Evolutionary conservation across 1,140 invertebrate genomes (phyloP).

Genomic region (Musca vetustissima): DNA sequence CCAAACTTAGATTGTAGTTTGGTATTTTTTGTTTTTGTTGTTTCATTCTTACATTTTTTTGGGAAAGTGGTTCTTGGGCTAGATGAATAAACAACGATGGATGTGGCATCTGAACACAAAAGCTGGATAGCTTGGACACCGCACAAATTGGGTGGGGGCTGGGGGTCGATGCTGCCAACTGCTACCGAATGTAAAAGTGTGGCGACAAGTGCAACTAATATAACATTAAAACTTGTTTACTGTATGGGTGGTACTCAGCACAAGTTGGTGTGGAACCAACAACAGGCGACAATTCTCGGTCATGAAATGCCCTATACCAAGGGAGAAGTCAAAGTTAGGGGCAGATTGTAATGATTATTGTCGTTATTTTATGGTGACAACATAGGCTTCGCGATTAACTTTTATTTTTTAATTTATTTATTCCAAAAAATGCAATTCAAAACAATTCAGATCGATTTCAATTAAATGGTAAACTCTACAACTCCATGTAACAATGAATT

Average conservation of each 20-base stretch:
- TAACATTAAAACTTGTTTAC: slow-evolving; percentile 20
- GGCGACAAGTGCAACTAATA: slow-evolving; percentile 21
- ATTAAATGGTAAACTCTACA: too few relatives aligned
- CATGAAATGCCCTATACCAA: too few relatives aligned
- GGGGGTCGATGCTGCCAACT: not conserved
- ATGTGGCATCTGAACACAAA: not conserved
- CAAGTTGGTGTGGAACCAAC: too few relatives aligned
- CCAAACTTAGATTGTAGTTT: not conserved
- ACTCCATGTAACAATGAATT: too few relatives aligned
- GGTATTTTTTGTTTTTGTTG: not conserved
- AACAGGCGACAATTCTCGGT: too few relatives aligned
- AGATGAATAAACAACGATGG: not conserved
- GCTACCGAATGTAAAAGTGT: not conserved
- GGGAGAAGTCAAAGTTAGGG: too few relatives aligned
- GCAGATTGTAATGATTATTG: too few relatives aligned
- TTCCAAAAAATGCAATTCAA: too few relatives aligned
- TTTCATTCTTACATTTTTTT: not conserved
- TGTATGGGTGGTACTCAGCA: not conserved
- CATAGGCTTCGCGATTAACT: too few relatives aligned
- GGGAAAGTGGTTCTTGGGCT: not conserved
- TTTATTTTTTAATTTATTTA: too few relatives aligned
- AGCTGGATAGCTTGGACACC: not conserved
- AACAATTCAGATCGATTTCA: too few relatives aligned
- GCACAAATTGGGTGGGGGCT: not conserved
- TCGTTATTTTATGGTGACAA: too few relatives aligned